phyloP scores from a whole-genome alignment of 1,140 invertebrate genomes.

The Hylyphantes graminicola region DNA sequence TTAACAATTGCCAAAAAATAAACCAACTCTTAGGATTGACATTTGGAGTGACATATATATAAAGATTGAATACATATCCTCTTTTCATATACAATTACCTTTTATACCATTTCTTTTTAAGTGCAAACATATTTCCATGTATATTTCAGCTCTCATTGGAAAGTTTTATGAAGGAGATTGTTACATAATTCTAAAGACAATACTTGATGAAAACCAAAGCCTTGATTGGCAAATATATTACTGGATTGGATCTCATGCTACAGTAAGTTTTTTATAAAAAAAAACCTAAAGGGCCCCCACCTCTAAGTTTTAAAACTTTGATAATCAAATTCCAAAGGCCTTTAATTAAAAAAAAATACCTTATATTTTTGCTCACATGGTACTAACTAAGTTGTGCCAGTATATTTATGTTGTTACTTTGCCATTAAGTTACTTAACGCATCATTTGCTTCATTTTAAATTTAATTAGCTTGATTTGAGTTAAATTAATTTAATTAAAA shows the following conservation, averaged over 20 bases:
- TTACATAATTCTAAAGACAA: constrained; percentile 96
- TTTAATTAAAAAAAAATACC: not conserved
- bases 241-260: constrained; percentile 97
- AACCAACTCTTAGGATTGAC: too few species aligned
- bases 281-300: not conserved
- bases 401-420: not conserved
- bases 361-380: not conserved
- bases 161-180: constrained; percentile 99
- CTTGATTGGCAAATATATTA: constrained; percentile 97
- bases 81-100: not conserved
- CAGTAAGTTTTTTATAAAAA: constrained; percentile 74
- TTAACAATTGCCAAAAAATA: too few species aligned
- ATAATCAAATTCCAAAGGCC: too few species aligned
- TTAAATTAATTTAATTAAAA: too few species aligned
- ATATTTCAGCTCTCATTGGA: constrained; percentile 88
- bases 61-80: not conserved
- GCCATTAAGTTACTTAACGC: too few species aligned
- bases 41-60: too few species aligned
- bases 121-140: constrained; percentile 12
- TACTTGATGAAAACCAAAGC: constrained; percentile 83
- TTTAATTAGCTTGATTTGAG: too few species aligned
- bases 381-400: not conserved
- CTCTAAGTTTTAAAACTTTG: too few species aligned
- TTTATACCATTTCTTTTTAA: constrained; percentile 6
- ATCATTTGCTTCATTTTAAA: too few species aligned